Base-by-base conservation (phyloP, 92 coral and sea anemone species). In the Palythoa grandiflora region DNA sequence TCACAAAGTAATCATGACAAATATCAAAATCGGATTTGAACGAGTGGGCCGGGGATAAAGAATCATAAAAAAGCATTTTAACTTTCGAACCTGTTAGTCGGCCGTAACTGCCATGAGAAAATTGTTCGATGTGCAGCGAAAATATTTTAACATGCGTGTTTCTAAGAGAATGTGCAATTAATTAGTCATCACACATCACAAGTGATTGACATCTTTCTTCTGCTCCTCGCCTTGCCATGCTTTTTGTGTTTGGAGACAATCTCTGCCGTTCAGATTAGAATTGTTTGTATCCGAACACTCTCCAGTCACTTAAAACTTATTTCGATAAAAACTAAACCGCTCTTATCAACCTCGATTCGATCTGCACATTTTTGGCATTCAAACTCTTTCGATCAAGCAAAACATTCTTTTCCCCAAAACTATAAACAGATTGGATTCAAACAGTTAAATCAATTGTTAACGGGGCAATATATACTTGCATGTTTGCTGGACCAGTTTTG, bases 121-220 rank as follows among this genome's bases (percentile, higher is more conserved):
- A 63, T 3, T 17, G 70, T 63, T 59, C 19, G 16, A 2, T 1
- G 65, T 5, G 20, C 65, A 14, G 19, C 60, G 15, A 54, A 19
- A 44, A 28, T 28, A 28, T 28, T 28, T 28, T 28, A 28, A 28
- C 55, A 80, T 63, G 40, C 73, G 17, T 61, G 71, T 9, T 79
- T 68, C 52, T 9, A 80, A 60, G 44, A 81, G 75, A 66, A 65
- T 19, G 86, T 66, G 61, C 37, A 66, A 44, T 68, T 47, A 81
- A 65, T 81, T 81, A 81, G 13, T 47, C 37, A 66, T 47, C 73
- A 66, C 7, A 37, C 37, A 66, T 20, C 73, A 44, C 14, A 59
- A 63, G 39, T 80, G 73, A 80, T 80, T 80, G 85, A 61, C 85
- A 79, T 15, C 39, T 61, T 19, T 61, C 73, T 61, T 20, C 44